phyloP scores from a whole-genome alignment of 2,888 invertebrate genomes.

The Trissolcus japonicus region DNA sequence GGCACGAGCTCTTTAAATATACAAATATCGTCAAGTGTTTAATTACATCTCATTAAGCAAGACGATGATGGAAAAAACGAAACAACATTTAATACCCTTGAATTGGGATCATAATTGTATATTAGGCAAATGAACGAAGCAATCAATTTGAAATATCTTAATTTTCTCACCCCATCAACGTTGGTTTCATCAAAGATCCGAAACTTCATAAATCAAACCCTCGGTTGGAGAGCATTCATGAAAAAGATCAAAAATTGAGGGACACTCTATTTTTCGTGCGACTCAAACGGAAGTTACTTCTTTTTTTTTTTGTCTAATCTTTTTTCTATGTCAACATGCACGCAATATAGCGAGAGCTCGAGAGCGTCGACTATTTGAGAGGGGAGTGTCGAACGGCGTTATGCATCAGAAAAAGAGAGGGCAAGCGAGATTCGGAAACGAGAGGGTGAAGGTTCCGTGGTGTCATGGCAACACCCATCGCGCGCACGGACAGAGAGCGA shows the following conservation, averaged over 20 bases:
- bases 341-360: constrained; percentile 61
- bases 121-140: background rate
- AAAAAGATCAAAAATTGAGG: background rate
- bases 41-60: background rate
- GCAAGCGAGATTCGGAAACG: constrained; percentile 65
- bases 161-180: too few species aligned
- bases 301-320: constrained; percentile 25
- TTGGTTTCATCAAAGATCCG: background rate
- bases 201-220: background rate
- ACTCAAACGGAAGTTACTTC: constrained; percentile 30
- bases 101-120: background rate
- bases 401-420: constrained; percentile 47
- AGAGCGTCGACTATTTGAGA: constrained; percentile 39
- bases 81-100: background rate
- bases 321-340: constrained; percentile 57
- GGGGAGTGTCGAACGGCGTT: constrained; percentile 53
- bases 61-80: background rate
- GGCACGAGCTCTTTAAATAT: constrained; percentile 24
- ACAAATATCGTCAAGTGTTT: constrained; percentile 24
- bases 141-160: background rate
- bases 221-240: background rate
- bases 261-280: constrained; percentile 37
- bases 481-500: constrained; percentile 62
- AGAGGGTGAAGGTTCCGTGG: constrained; percentile 70
- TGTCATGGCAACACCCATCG: constrained; percentile 75